Base-by-base conservation (phyloP, 2,888 invertebrate genomes). In the Melipona beecheii region DNA sequence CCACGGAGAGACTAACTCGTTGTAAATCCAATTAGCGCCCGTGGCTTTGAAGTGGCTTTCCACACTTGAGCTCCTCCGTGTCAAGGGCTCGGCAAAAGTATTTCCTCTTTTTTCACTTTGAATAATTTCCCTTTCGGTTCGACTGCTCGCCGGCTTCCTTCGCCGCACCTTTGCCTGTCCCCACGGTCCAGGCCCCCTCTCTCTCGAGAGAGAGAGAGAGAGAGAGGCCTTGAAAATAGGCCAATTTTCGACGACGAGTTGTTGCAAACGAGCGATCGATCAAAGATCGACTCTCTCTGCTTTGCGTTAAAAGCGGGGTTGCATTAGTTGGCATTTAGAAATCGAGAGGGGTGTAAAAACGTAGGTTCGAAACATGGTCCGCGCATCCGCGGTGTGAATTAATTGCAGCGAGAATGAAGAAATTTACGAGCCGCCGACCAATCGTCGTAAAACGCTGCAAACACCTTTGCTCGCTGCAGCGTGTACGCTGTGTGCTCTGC, bases 1-100 rank as follows among this genome's bases (percentile, higher is more conserved):
- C 90, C 87, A 85, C 86, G 87, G 85, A 89, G 88, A 76, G 88
- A 87, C 89, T 81, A 91, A 92, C 90, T 91, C 92, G 91, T 92
- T 91, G 92, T 91, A 91, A 92, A 92, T 92, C 92, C 92, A 92
- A 92, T 92, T 92, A 92, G 91, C 90, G 91, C 88, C 89, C 86
- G 87, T 76, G 89, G 91, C 91, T 92, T 91, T 92, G 87, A 90
- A 92, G 92, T 91, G 92, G 87, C 88, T 90, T 88, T 89, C 85
- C 89, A 85, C 87, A 90, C 89, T 89, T 86, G 83, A 89, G 87
- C 85, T 87, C 84, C 90, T 90, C 86, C 87, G 85, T 89, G 89
- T 90, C 90, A 89, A 90, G 90, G 89, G 84, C 86, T 86, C 81
- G 84, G 83, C 79, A 81, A 78, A 75, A 85, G 87, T 87, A 89